Evolutionary conservation across 2,113 vertebrate genomes (phyloP).

Genomic region (Limanda limanda): DNA sequence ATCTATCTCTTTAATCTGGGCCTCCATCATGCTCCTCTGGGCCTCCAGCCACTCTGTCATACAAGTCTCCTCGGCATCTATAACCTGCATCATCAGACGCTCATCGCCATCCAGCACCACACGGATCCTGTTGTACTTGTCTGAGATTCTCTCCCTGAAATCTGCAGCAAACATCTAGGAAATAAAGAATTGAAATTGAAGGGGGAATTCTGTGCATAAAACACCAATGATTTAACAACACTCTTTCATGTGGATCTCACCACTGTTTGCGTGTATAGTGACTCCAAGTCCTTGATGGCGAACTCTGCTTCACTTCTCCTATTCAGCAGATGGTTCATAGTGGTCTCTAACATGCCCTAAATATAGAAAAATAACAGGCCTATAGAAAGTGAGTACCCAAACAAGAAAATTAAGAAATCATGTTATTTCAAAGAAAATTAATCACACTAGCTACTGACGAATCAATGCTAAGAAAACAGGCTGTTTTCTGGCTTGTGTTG

Average conservation of each 20-base stretch:
- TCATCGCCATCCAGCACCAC: constrained; percentile 77
- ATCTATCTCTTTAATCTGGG: constrained; percentile 72
- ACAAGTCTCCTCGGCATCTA: constrained; percentile 77
- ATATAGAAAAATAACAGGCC: constrained; percentile 49
- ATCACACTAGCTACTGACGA: background rate
- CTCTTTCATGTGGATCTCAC: constrained; percentile 45
- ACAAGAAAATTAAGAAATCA: background rate
- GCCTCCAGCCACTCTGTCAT: constrained; percentile 74
- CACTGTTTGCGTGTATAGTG: constrained; percentile 73
- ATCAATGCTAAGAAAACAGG: background rate
- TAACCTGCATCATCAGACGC: constrained; percentile 80
- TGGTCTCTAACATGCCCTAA: constrained; percentile 69
- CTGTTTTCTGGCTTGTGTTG: no score
- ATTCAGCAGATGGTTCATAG: constrained; percentile 68
- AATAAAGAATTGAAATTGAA: constrained; percentile 1
- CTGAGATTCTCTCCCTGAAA: constrained; percentile 72
- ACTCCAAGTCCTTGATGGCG: constrained; percentile 73
- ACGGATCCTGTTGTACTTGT: constrained; percentile 79
- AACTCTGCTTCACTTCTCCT: constrained; percentile 72
- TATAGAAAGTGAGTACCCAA: constrained; percentile 16
- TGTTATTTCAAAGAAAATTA: background rate
- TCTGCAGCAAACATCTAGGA: constrained; percentile 71
- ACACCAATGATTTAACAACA: background rate
- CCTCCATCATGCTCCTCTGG: constrained; percentile 65
- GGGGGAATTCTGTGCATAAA: background rate